Evolutionary conservation across 1,140 invertebrate genomes (phyloP), one percentile per base, ranked within the genome.

Genomic region (Drosophila sp.): DNA sequence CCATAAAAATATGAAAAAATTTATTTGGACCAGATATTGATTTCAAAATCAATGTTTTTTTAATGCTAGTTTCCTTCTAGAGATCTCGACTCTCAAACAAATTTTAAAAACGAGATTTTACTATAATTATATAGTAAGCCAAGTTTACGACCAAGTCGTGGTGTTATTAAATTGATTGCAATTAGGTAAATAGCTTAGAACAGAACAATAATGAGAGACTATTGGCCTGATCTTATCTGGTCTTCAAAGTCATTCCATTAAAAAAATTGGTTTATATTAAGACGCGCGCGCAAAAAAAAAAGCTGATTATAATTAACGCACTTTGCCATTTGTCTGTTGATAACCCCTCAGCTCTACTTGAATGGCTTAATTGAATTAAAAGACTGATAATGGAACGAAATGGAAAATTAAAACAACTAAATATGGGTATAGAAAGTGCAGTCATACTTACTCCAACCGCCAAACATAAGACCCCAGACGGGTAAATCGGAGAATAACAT

Each of bases 381-480:
- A 50, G 23, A 27, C 11, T 50, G 8, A 50, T 50, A 50, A 25
- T 50, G 23, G 23, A 50, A 27, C 25, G 23, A 50, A 50, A 27
- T 65, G 70, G 82, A 81, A 86, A 58, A 58, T 8, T 33, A 35
- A 11, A 56, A 35, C 3, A 56, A 41, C 35, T 65, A 50, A 44
- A 58, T 30, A 63, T 63, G 4, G 25, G 23, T 55, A 35, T 55
- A 44, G n/a, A 8, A 4, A 2, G 10, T 38, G 35, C 8, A 38
- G 8, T 35, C 7, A 38, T 70, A 84, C 90, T 91, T 76, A 91
- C 90, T 69, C 84, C 84, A 87, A n/a, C 90, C 90, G 25, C 82
- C 78, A 8, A 77, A 68, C 17, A 90, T 60, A 1, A 90, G 56
- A 10, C 64, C 90, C 69, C 73, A 91, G 55, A 83, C 79, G 4